Evolutionary conservation across 2,797 vertebrate genomes (phyloP), one percentile per base, ranked within the genome.

Genomic region (Graptemys geographica): DNA sequence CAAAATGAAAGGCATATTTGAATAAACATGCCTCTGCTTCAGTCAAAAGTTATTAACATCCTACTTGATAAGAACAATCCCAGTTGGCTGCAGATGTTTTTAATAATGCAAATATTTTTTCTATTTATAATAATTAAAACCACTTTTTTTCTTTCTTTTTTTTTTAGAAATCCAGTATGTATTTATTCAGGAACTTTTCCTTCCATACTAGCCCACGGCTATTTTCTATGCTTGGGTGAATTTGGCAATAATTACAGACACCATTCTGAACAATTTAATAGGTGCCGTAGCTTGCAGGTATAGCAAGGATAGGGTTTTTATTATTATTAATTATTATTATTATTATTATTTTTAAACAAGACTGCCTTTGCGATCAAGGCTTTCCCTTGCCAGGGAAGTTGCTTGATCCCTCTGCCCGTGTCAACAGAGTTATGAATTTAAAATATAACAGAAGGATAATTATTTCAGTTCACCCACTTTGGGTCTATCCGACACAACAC

Each of bases 51-150:
- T 95, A 96, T 97, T 97, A 96, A 81, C 1, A 1, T 84, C 87
- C 62, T 89, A 80, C 95, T 96, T 89, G 97, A 95, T 97, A 97
- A 97, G 95, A 91, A 94, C 94, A 91, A 92, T 86, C 95, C 69
- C 84, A 2, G 96, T 84, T 95, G 93, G 81, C 83, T 85, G 83
- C 97, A 98, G 85, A 96, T 98, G 98, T 91, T 98, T 97, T 90
- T 80, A 97, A 97, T 98, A 92, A 97, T 47, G 92, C 84, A 93
- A 94, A 90, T 87, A 90, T 93, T 97, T 94, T 84, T 52, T 90
- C 91, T 90, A 49, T 92, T 97, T 81, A 80, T 76, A 93, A 94
- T 94, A 98, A 97, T 96, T 95, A 96, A 97, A 97, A 81, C 82
- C 91, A 94, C 56, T 90, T 87, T 78, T 83, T 79, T 81, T 56